A percentile compares a stretch with the other conserved stretches of the same genome.
Evolutionary conservation across 2,113 vertebrate genomes (phyloP).

Genomic region (Telmatochromis sp.): DNA sequence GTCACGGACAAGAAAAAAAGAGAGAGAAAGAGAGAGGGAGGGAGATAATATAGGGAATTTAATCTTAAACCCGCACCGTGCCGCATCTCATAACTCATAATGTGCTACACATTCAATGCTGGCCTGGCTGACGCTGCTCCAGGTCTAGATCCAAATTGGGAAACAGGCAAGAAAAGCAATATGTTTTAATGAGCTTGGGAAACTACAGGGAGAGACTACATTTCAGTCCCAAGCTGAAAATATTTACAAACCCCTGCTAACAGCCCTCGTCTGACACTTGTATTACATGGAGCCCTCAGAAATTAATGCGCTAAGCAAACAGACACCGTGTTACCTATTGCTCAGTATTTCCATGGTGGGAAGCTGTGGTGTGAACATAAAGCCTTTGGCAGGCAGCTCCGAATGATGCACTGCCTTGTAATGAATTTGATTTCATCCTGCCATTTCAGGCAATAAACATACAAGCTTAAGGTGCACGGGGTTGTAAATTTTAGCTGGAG

Average conservation of each 20-base stretch:
- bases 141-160: slow-evolving; percentile 22
- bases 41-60: slow-evolving; percentile 12
- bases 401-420: slow-evolving; percentile 59
- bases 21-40: not conserved
- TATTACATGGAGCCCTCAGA: not conserved
- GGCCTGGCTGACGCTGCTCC: not conserved
- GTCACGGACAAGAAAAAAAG: not conserved
- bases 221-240: slow-evolving; percentile 19
- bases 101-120: not conserved
- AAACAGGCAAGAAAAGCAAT: slow-evolving; percentile 46
- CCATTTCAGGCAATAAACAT: slow-evolving; percentile 62
- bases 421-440: slow-evolving; percentile 64
- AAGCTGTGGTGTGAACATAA: slow-evolving; percentile 26
- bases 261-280: slow-evolving; percentile 11
- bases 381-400: slow-evolving; percentile 36
- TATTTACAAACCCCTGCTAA: slow-evolving; percentile 17
- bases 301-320: slow-evolving; percentile 34
- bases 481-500: slow-evolving; percentile 43
- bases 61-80: slow-evolving; percentile 7
- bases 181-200: slow-evolving; percentile 47
- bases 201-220: slow-evolving; percentile 13
- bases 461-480: slow-evolving; percentile 38
- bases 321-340: not conserved
- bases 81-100: slow-evolving; percentile 28
- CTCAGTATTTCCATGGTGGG: slow-evolving; percentile 5